Conservation (phyloP, 2,888 invertebrate genomes). For the Leucoma salicis region DNA sequence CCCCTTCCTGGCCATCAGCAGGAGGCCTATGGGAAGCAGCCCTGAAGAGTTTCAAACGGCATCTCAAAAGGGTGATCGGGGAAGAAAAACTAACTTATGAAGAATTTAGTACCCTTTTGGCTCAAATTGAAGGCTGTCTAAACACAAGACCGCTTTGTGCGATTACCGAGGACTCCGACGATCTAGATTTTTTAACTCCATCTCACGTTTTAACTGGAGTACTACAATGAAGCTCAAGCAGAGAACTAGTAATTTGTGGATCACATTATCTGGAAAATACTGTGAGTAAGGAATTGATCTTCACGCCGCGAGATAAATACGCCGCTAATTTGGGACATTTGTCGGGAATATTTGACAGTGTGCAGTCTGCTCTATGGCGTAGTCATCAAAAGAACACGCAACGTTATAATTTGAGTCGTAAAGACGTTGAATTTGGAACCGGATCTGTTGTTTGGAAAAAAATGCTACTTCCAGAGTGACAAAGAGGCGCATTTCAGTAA, state of each 20-base stretch:
- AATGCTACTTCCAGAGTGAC: not conserved
- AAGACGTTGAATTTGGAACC: not conserved
- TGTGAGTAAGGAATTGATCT: not conserved
- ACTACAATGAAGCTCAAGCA: too few relatives aligned
- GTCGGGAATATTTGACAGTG: not conserved
- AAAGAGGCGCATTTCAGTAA: constrained; percentile 1
- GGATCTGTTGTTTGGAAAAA: not conserved
- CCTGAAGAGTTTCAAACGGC: too few relatives aligned
- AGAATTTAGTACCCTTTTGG: too few relatives aligned
- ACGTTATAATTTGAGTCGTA: constrained; percentile 1
- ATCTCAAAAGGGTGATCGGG: too few relatives aligned
- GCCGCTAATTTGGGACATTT: not conserved
- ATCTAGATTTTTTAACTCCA: too few relatives aligned
- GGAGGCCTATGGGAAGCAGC: too few relatives aligned
- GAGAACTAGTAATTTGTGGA: constrained; percentile 1
- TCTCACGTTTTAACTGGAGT: too few relatives aligned
- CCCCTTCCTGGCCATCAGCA: too few relatives aligned
- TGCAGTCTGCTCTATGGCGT: not conserved
- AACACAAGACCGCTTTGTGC: too few relatives aligned
- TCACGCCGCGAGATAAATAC: not conserved
- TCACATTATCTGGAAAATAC: not conserved
- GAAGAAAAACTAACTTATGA: too few relatives aligned
- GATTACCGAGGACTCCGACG: too few relatives aligned
- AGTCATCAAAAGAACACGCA: not conserved
- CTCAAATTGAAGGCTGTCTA: too few relatives aligned